Evolutionary conservation across 2,113 vertebrate species (phyloP).

Genomic region (Thermophis baileyi): DNA sequence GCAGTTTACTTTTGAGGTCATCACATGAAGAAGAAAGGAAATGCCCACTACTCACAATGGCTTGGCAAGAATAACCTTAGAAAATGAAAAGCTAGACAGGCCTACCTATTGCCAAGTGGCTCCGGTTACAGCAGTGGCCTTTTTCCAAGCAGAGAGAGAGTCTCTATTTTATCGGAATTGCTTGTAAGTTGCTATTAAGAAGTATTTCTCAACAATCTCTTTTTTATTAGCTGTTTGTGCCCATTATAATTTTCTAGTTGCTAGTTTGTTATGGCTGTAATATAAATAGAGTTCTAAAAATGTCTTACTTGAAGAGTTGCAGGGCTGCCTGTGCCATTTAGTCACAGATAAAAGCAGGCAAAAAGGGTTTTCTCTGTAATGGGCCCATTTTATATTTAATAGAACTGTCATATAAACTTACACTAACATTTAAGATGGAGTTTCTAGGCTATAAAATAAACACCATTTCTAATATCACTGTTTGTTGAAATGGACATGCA

Average conservation of each 20-base stretch:
- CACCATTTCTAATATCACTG: conserved; percentile 74
- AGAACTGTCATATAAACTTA: conserved; percentile 79
- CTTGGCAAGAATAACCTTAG: conserved; percentile 10
- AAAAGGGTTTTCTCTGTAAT: conserved; percentile 72
- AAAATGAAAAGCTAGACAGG: conserved; percentile 39
- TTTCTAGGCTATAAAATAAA: conserved; percentile 77
- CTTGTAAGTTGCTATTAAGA: conserved; percentile 75
- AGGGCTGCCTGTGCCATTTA: conserved; percentile 74
- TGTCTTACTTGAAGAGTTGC: conserved; percentile 79
- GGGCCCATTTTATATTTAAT: conserved; percentile 78
- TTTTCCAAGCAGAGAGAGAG: conserved; percentile 59
- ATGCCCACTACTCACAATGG: background rate
- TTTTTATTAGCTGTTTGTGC: conserved; percentile 82
- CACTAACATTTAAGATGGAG: conserved; percentile 74
- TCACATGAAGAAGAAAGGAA: background rate
- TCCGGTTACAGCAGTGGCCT: conserved; percentile 58
- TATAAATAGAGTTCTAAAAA: conserved; percentile 85
- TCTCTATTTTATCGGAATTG: conserved; percentile 66
- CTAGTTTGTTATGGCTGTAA: conserved; percentile 80
- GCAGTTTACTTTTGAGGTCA: conserved; percentile 3
- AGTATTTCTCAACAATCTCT: conserved; percentile 78
- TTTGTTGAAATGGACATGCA: conserved; percentile 61
- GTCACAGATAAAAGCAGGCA: conserved; percentile 73
- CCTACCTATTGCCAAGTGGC: conserved; percentile 63
- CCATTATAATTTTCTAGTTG: conserved; percentile 81